Evolutionary conservation across 2,888 invertebrate genomes (phyloP), one percentile per base, ranked within the genome.

Genomic region (Drosophila putrida): DNA sequence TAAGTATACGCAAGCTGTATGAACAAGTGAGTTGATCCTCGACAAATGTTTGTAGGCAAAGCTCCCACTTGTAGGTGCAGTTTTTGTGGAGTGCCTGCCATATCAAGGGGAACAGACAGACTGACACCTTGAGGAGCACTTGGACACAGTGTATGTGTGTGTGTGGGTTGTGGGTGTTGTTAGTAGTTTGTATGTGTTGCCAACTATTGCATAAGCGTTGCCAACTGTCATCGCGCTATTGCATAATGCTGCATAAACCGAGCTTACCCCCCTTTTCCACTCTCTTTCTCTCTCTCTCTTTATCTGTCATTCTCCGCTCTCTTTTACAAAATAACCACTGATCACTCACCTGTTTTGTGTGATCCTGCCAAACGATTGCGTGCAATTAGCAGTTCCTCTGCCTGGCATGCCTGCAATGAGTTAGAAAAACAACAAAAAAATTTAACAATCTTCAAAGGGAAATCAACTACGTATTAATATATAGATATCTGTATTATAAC

Each of bases 351-450:
- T 82, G 77, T 69, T 72, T 76, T 78, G 71, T 71, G 74, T 75
- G 80, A 82, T 79, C 74, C 78, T 83, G 79, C 78, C 80, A 73
- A 71, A 75, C 78, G 75, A 78, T 80, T 86, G 76, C 73, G 54
- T 71, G 74, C 54, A 61, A 63, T 59, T 50, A 46, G 47, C 75
- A 77, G 71, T 84, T 84, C 75, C 67, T 77, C 79, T 65, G 84
- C 82, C 82, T 47, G 82, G 72, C 84, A 82, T 89, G 67, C 80
- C 89, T 89, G 75, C 53, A 90, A 77, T 4, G 28, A 20, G n/a
- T 13, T 36, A 73, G 35, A 63, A 54, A 65, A 10, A 35, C 3
- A 20, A 20, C 20, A 20, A 20, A 3, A 20, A 20, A 20, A 20
- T 20, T 20, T 3, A 20, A 20, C 20, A 3, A 20, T 20, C 20